These are phyloP conservation scores for Cynoglossus semilaevis DNA, from an alignment of 2,113 vertebrate species.

Conservation along the genomic window DNA sequence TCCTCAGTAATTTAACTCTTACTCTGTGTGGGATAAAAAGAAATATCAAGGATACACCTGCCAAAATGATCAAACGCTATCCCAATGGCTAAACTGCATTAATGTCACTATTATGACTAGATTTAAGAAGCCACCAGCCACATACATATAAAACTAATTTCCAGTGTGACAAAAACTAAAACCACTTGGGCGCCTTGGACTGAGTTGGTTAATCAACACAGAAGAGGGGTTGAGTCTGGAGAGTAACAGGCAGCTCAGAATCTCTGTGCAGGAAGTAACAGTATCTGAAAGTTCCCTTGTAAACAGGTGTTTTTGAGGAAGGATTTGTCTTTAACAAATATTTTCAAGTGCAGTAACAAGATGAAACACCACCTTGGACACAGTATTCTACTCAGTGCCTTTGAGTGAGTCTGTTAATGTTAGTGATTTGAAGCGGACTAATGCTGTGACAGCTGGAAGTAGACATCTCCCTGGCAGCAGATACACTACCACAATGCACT, in stretches of 20 bases:
- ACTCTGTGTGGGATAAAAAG: slow-evolving; percentile 10
- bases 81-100: no score
- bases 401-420: slow-evolving; percentile 12
- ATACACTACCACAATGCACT: slow-evolving; percentile 8
- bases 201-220: slow-evolving; percentile 1
- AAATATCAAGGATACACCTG: no score
- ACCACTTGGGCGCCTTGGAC: not conserved
- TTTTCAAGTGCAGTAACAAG: slow-evolving; percentile 7
- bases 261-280: slow-evolving; percentile 14
- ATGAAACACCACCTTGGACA: slow-evolving; percentile 1
- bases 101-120: no score
- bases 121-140: no score
- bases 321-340: slow-evolving; percentile 30
- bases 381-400: not conserved
- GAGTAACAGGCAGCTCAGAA: slow-evolving; percentile 29
- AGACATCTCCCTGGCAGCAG: slow-evolving; percentile 26
- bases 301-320: slow-evolving; percentile 41
- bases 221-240: not conserved
- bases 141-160: no score
- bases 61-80: no score
- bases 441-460: slow-evolving; percentile 34
- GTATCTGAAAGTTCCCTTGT: slow-evolving; percentile 21
- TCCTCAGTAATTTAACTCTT: slow-evolving; percentile 5
- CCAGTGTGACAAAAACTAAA: no score
- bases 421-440: slow-evolving; percentile 20